Evolutionary conservation across 37 sponge, comb jelly and placozoan species (phyloP).

Genomic region (Halisarca cf. caerulea): DNA sequence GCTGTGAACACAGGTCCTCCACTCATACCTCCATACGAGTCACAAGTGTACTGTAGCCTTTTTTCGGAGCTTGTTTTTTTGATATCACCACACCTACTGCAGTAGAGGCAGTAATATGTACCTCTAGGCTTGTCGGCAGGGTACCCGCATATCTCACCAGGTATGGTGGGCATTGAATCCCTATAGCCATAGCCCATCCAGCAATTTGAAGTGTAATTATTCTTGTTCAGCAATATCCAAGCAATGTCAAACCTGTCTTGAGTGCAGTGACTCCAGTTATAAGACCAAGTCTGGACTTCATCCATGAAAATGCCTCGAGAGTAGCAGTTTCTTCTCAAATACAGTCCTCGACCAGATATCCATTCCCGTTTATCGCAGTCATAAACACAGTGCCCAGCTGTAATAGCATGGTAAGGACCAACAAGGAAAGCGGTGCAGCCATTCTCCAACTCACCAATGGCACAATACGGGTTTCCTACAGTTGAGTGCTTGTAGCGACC

Average conservation of each 20-base stretch:
- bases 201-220: background rate
- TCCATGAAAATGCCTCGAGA: background rate
- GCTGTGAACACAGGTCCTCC: no score
- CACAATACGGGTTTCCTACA: background rate
- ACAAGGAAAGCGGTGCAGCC: conserved; percentile 27
- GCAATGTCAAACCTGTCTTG: conserved; percentile 1
- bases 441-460: background rate
- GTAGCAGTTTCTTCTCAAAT: background rate
- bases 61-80: no score
- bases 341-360: background rate
- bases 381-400: conserved; percentile 21
- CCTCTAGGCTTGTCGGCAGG: no score
- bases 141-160: no score
- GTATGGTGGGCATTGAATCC: conserved; percentile 1
- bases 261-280: no score
- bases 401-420: conserved; percentile 25
- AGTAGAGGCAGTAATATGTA: no score
- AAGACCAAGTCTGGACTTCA: no score
- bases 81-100: no score
- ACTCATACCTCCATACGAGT: no score
- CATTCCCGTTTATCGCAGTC: background rate
- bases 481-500: background rate
- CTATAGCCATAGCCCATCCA: background rate
- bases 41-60: no score
- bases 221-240: no score